These are phyloP conservation scores for Oligia strigilis DNA, from an alignment of 2,888 invertebrate species.

Conservation along the genomic window DNA sequence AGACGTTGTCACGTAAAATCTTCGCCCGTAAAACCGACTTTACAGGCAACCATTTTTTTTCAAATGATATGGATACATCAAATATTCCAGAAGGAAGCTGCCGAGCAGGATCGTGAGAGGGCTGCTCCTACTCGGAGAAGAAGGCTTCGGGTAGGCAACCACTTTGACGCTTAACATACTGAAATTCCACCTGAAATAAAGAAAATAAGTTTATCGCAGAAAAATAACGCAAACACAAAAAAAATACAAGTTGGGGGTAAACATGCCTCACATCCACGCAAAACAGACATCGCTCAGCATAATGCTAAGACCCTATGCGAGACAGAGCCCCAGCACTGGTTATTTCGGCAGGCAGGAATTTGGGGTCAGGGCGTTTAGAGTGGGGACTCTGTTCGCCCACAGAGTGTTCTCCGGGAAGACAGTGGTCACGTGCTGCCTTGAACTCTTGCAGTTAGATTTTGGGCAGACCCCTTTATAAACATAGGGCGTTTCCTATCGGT, in stretches of 20 bases:
- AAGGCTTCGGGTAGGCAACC: background rate
- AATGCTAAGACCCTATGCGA: background rate
- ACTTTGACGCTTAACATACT: background rate
- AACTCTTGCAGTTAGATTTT: background rate
- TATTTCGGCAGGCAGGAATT: no score
- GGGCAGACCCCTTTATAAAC: background rate
- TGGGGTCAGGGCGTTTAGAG: no score
- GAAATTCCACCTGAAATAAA: no score
- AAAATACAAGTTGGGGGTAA: background rate
- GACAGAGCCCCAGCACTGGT: background rate
- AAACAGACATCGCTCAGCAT: background rate
- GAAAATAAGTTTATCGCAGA: background rate
- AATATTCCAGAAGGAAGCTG: background rate
- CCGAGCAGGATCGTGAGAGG: background rate
- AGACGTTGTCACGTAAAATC: no score
- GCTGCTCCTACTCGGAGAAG: background rate
- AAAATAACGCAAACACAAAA: background rate
- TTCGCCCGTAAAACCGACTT: no score
- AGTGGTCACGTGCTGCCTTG: background rate
- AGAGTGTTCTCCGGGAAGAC: no score
- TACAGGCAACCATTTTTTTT: no score
- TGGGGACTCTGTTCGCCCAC: no score
- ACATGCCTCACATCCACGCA: background rate
- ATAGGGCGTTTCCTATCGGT: no score
- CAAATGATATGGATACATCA: background rate